These are phyloP conservation scores for Ennomos fuscantarius DNA, from an alignment of 2,888 invertebrate species.

Conservation along the genomic window DNA sequence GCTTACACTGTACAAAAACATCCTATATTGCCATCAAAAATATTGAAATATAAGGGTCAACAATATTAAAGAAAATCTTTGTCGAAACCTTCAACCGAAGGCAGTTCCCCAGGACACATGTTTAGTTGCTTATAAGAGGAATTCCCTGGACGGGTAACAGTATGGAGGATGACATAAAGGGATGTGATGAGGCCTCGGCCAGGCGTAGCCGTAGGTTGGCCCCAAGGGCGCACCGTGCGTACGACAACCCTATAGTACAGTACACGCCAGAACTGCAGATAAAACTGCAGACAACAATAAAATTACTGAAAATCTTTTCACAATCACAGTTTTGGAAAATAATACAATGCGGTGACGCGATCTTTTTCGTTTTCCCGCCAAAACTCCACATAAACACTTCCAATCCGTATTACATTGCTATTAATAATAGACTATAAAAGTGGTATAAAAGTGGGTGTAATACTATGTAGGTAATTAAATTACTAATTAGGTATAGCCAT, in stretches of 20 bases:
- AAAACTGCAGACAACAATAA: not conserved
- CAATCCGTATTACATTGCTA: too few relatives aligned
- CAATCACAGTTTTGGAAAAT: too few relatives aligned
- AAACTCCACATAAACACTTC: too few relatives aligned
- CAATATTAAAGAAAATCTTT: not conserved
- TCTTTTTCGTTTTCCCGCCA: too few relatives aligned
- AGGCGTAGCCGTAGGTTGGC: constrained; percentile 10
- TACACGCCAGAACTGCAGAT: constrained; percentile 7
- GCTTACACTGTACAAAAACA: too few relatives aligned
- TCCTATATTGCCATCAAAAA: not conserved
- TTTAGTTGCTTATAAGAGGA: constrained; percentile 15
- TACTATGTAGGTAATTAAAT: too few relatives aligned
- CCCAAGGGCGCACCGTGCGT: constrained; percentile 22
- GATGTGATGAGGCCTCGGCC: constrained; percentile 23
- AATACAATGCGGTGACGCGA: too few relatives aligned
- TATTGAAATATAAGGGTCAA: not conserved
- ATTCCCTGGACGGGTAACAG: constrained; percentile 15
- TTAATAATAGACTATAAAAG: too few relatives aligned
- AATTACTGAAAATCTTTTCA: too few relatives aligned
- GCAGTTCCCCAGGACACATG: constrained; percentile 15
- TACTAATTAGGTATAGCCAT: too few relatives aligned
- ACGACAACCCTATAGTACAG: constrained; percentile 19
- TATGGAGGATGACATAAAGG: constrained; percentile 18
- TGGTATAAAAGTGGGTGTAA: too few relatives aligned
- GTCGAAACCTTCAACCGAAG: constrained; percentile 15